Evolutionary conservation across 92 coral and sea anemone genomes (phyloP).

Genomic region (Paragorgia papillata): DNA sequence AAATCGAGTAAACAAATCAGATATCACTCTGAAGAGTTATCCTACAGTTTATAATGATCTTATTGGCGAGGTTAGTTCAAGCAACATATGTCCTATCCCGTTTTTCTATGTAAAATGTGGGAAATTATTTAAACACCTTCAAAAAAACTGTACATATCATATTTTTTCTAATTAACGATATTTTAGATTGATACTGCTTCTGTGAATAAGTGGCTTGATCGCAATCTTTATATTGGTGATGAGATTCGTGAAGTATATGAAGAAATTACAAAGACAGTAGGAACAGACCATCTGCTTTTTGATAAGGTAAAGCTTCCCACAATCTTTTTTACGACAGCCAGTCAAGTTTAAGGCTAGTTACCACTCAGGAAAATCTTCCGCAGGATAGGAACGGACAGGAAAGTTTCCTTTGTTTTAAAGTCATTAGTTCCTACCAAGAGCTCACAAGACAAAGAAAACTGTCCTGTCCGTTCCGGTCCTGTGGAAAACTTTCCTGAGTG

Average conservation of each 20-base stretch:
- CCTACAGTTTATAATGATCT: constrained; percentile 98
- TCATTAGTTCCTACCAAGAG: too few species aligned
- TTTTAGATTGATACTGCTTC: constrained; percentile 82
- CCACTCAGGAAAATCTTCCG: too few species aligned
- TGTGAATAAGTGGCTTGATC: constrained; percentile 96
- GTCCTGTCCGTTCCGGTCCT: too few species aligned
- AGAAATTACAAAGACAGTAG: constrained; percentile 85
- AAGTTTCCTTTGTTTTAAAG: too few species aligned
- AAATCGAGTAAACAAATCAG: constrained; percentile 92
- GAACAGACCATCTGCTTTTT: constrained; percentile 80
- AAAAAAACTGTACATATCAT: too few species aligned
- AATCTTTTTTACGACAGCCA: neutral
- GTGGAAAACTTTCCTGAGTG: too few species aligned
- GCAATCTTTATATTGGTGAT: constrained; percentile 91
- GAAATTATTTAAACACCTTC: too few species aligned
- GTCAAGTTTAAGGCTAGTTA: too few species aligned
- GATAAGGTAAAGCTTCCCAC: constrained; percentile 65
- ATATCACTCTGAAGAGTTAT: constrained; percentile 71
- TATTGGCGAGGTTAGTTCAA: constrained; percentile 75
- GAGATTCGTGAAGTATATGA: constrained; percentile 96
- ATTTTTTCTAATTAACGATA: too few species aligned
- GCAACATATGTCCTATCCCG: too few species aligned
- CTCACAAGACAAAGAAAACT: too few species aligned
- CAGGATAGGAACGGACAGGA: too few species aligned
- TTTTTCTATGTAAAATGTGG: neutral